Percentiles rank a stretch among this genome's conserved stretches.
Conservation (phyloP, 1,140 invertebrate species). For the Ceratina australensis region DNA sequence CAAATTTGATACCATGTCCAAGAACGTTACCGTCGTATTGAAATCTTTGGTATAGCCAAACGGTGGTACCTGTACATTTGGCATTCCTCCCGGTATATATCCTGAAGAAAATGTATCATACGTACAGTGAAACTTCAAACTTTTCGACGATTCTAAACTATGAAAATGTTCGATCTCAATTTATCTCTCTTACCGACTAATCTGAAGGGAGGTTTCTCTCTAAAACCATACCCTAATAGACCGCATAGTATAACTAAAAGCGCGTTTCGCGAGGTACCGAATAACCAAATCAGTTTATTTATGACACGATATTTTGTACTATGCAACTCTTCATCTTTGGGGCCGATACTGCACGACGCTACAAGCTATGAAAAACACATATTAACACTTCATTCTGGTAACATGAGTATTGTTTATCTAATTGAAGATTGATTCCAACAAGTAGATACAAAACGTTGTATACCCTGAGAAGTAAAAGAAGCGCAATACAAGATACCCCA, state of each 20-base stretch:
- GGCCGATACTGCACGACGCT: constrained; percentile 81
- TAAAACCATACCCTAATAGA: constrained; percentile 81
- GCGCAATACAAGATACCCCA: constrained; percentile 85
- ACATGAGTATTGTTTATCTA: not conserved
- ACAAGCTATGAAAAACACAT: constrained; percentile 77
- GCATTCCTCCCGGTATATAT: constrained; percentile 85
- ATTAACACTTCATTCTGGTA: not conserved
- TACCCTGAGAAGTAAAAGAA: constrained; percentile 86
- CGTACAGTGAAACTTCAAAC: not conserved
- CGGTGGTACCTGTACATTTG: constrained; percentile 82
- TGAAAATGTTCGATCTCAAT: not conserved
- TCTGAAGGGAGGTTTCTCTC: constrained; percentile 79
- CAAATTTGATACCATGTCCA: constrained; percentile 86
- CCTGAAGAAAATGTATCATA: constrained; percentile 67
- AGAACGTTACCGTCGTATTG: constrained; percentile 81
- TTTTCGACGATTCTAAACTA: not conserved
- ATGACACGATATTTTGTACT: constrained; percentile 75
- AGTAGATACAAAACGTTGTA: not conserved
- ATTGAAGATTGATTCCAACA: too few species aligned
- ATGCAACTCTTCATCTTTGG: constrained; percentile 76
- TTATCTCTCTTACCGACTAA: constrained; percentile 81
- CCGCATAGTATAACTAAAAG: constrained; percentile 86
- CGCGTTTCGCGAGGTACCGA: constrained; percentile 87
- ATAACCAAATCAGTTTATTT: constrained; percentile 80
- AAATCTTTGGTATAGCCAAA: constrained; percentile 81